These are phyloP conservation scores for Holotrichia oblita DNA, from an alignment of 1,140 invertebrate species.

Conservation along the genomic window DNA sequence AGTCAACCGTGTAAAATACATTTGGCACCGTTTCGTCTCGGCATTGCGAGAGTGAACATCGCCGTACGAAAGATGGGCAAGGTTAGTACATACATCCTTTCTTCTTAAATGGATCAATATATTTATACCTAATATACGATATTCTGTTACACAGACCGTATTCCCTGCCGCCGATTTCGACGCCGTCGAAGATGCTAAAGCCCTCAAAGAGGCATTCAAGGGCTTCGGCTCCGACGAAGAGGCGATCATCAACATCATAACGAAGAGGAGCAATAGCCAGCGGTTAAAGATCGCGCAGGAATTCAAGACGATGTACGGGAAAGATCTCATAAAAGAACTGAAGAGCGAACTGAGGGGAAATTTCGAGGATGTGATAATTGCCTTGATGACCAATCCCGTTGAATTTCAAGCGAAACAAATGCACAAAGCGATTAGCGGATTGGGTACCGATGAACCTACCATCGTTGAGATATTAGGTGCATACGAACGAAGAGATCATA, in stretches of 20 bases:
- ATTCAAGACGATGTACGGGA: slow-evolving; percentile 86
- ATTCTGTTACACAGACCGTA: slow-evolving; percentile 68
- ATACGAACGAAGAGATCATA: slow-evolving; percentile 85
- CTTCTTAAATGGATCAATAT: neutral
- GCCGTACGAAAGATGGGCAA: slow-evolving; percentile 32
- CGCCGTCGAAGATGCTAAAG: slow-evolving; percentile 78
- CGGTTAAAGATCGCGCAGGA: slow-evolving; percentile 75
- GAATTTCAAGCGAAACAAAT: slow-evolving; percentile 89
- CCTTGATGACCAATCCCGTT: slow-evolving; percentile 86
- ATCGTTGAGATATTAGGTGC: slow-evolving; percentile 90
- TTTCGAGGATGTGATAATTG: slow-evolving; percentile 88
- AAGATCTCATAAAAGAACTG: slow-evolving; percentile 88
- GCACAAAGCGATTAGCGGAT: slow-evolving; percentile 84
- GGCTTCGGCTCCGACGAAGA: slow-evolving; percentile 88
- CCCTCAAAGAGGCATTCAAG: slow-evolving; percentile 87
- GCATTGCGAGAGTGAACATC: neutral
- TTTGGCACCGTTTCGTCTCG: neutral
- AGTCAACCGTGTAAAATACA: neutral
- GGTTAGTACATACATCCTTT: slow-evolving; percentile 26
- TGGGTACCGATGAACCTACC: slow-evolving; percentile 86
- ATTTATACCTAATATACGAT: neutral
- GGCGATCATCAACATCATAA: slow-evolving; percentile 80
- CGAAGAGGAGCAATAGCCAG: slow-evolving; percentile 77
- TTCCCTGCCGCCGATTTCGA: slow-evolving; percentile 70
- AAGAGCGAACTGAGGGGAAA: slow-evolving; percentile 92